Evolutionary conservation across 2,113 vertebrate genomes (phyloP).

Genomic region (Lagopus leucura): DNA sequence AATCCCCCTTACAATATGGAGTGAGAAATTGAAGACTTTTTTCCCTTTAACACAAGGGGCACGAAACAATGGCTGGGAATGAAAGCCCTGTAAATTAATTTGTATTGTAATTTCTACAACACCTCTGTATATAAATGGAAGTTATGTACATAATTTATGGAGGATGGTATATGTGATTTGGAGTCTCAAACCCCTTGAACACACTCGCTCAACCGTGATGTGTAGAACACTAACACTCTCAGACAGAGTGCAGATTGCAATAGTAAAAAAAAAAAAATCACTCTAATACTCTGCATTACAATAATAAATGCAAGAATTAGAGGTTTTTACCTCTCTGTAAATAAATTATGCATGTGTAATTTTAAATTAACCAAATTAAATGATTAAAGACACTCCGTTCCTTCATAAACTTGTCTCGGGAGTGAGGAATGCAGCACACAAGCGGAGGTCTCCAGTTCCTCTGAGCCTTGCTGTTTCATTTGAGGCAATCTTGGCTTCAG

Average conservation of each 20-base stretch:
- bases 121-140: conserved; percentile 77
- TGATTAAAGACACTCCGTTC: conserved; percentile 88
- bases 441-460: conserved; percentile 42
- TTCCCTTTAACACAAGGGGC: not conserved
- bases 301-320: conserved; percentile 89
- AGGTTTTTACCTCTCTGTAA: conserved; percentile 81
- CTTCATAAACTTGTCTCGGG: conserved; percentile 85
- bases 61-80: conserved; percentile 63
- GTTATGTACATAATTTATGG: conserved; percentile 80
- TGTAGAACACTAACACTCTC: conserved; percentile 76
- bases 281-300: conserved; percentile 78
- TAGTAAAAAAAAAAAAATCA: conserved; percentile 66
- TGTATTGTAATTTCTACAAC: conserved; percentile 50
- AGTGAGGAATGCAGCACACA: conserved; percentile 52
- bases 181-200: conserved; percentile 62
- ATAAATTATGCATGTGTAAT: conserved; percentile 84
- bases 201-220: conserved; percentile 68
- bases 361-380: conserved; percentile 89
- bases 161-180: conserved; percentile 68
- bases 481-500: conserved; percentile 24
- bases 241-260: conserved; percentile 77
- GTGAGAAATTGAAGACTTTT: not conserved
- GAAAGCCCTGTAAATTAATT: conserved; percentile 64
- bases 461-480: conserved; percentile 36
- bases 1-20: not conserved